Evolutionary conservation across 2,113 vertebrate species (phyloP).

Genomic region (Mionectes macconnelli): DNA sequence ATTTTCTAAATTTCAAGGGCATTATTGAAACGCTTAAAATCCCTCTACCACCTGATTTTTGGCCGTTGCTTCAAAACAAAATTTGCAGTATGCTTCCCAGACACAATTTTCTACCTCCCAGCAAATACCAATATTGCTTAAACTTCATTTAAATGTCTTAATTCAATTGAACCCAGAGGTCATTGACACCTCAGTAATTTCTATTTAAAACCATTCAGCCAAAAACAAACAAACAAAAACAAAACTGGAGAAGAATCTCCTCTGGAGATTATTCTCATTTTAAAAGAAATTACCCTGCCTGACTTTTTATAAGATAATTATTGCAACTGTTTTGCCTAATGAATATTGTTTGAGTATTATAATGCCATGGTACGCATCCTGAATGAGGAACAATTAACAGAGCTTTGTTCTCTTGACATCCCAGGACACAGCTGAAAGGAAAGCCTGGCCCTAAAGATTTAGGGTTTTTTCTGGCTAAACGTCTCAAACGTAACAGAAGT

Average conservation of each 20-base stretch:
- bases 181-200: slow-evolving; percentile 73
- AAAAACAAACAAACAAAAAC: slow-evolving; percentile 66
- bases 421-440: slow-evolving; percentile 1
- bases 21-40: background rate
- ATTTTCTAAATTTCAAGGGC: background rate
- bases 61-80: slow-evolving; percentile 5
- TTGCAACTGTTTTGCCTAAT: slow-evolving; percentile 59
- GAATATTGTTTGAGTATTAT: slow-evolving; percentile 30
- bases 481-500: background rate
- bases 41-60: background rate
- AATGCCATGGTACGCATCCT: background rate
- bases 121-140: slow-evolving; percentile 54
- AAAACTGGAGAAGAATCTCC: slow-evolving; percentile 47
- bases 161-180: slow-evolving; percentile 72
- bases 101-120: slow-evolving; percentile 43
- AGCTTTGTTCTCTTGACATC: slow-evolving; percentile 14
- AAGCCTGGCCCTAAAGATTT: slow-evolving; percentile 5
- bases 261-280: slow-evolving; percentile 60
- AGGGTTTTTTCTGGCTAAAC: background rate
- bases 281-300: slow-evolving; percentile 52
- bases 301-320: slow-evolving; percentile 60
- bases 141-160: slow-evolving; percentile 75
- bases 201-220: slow-evolving; percentile 70
- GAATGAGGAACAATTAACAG: slow-evolving; percentile 34
- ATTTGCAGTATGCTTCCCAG: slow-evolving; percentile 11